A percentile compares a stretch with the other conserved stretches of the same genome.
phyloP scores from a whole-genome alignment of 2,113 vertebrate genomes.

The Dascyllus trimaculatus region DNA sequence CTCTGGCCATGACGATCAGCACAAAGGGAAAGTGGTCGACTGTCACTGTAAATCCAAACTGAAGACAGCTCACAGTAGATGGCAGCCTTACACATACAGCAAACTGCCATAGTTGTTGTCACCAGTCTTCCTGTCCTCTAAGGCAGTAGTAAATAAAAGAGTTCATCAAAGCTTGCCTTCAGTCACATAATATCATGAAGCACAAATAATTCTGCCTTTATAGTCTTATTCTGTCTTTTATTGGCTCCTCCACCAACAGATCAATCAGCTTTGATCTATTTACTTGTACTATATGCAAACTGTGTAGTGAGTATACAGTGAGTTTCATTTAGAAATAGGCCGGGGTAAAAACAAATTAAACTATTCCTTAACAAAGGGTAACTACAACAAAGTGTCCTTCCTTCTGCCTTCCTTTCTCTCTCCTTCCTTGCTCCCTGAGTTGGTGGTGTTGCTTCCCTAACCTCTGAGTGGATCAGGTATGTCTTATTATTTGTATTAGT shows the following conservation, averaged over 20 bases:
- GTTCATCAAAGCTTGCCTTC: background rate
- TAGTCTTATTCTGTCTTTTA: background rate
- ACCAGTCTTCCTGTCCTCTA: background rate
- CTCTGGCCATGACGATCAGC: constrained; percentile 13
- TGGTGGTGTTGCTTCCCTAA: background rate
- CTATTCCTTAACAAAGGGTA: background rate
- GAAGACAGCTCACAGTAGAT: constrained; percentile 69
- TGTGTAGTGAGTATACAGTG: background rate
- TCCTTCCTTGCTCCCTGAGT: background rate
- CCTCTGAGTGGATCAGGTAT: background rate
- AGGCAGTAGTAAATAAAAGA: background rate
- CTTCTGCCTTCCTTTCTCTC: background rate
- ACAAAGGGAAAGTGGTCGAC: constrained; percentile 13
- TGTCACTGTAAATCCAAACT: constrained; percentile 29
- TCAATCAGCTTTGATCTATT: background rate
- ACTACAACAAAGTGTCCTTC: background rate
- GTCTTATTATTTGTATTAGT: background rate
- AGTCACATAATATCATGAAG: background rate
- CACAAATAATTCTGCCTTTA: background rate
- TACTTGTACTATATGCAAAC: background rate
- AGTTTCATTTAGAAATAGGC: constrained; percentile 5
- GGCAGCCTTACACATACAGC: constrained; percentile 71
- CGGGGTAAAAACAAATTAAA: background rate
- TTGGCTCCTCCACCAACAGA: constrained; percentile 1
- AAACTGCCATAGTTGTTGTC: background rate